Evolutionary conservation across 2,888 invertebrate species (phyloP), one percentile per base, ranked within the genome.

Genomic region (Drosophila mercatorum): DNA sequence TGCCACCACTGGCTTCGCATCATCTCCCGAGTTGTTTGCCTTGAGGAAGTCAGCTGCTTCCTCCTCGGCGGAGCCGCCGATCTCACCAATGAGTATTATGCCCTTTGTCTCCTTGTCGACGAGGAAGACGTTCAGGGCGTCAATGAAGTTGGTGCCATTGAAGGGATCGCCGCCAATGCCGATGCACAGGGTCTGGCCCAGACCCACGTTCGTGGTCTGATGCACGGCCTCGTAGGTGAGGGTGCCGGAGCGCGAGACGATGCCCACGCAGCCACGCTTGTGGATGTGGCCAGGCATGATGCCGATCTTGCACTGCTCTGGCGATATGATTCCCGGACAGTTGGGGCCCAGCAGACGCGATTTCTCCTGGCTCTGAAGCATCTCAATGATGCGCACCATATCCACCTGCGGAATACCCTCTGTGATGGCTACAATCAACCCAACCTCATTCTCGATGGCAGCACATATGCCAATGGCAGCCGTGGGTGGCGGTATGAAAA

Each of bases 91-190:
- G 83, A 99, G 94, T 78, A 99, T 97, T 85, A 99, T 99, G 75
- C 98, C 99, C 92, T 97, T 97, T 2, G 98, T 98, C 36, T 97
- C 95, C 6, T 97, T 96, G 93, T 99, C 99, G 52, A 95, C 94
- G n/a, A 99, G 94, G 93, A 99, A 99, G 22, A 99, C 96, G 90
- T 98, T 98, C 62, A 99, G 94, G 90, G 98, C 99, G 93, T 99
- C 99, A 83, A 99, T 98, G 92, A 99, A 99, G 93, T 99, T 98
- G 3, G 99, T 99, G 60, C 99, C 99, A 91, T 99, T 99, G 94
- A 99, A 99, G 0, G 99, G 99, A 95, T 99, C 99, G 62, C 99
- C 99, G 61, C 99, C 99, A 91, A 99, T 98, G 61, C 99, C 99
- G 8, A 99, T 95, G 93, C 99, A 99, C 22, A 99, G 94, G 0